A percentile compares a stretch with the other conserved stretches of the same genome.
Evolutionary conservation across 2,888 invertebrate genomes (phyloP).

Genomic region (Melanargia galathea): DNA sequence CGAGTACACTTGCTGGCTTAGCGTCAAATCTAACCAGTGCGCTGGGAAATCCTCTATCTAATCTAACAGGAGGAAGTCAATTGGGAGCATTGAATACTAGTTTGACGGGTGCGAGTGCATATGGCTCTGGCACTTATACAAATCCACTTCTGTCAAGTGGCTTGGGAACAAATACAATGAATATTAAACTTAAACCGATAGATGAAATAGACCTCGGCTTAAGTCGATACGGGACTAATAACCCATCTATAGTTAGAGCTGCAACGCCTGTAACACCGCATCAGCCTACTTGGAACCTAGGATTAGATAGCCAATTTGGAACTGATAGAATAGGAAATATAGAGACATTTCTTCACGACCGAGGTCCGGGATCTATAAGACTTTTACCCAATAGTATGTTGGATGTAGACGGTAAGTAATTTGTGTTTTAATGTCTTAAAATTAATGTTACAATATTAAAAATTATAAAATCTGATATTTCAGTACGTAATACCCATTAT

Average conservation of each 20-base stretch:
- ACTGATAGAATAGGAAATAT: conserved; percentile 81
- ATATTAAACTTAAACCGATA: conserved; percentile 86
- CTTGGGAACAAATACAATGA: conserved; percentile 82
- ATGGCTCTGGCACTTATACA: conserved; percentile 82
- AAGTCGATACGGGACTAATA: conserved; percentile 78
- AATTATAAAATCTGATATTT: conserved; percentile 45
- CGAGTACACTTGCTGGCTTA: conserved; percentile 70
- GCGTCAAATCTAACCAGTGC: conserved; percentile 71
- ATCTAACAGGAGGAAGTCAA: conserved; percentile 69
- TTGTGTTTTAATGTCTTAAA: conserved; percentile 10
- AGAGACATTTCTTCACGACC: conserved; percentile 82
- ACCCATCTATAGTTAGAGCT: conserved; percentile 74
- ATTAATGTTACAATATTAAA: conserved; percentile 23
- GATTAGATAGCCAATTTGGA: conserved; percentile 83
- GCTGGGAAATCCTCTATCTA: conserved; percentile 69
- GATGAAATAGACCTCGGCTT: conserved; percentile 87
- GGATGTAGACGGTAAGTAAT: conserved; percentile 73
- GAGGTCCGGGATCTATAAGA: conserved; percentile 81
- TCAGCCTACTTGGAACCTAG: conserved; percentile 82
- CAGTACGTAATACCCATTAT: conserved; percentile 76
- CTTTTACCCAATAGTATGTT: conserved; percentile 75
- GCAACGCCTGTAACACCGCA: conserved; percentile 86
- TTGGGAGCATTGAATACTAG: conserved; percentile 71
- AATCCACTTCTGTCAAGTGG: conserved; percentile 84
- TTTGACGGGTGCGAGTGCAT: conserved; percentile 63